These are phyloP conservation scores for Trypoxylus dichotomus DNA, from an alignment of 1,140 invertebrate genomes.

Conservation along the genomic window DNA sequence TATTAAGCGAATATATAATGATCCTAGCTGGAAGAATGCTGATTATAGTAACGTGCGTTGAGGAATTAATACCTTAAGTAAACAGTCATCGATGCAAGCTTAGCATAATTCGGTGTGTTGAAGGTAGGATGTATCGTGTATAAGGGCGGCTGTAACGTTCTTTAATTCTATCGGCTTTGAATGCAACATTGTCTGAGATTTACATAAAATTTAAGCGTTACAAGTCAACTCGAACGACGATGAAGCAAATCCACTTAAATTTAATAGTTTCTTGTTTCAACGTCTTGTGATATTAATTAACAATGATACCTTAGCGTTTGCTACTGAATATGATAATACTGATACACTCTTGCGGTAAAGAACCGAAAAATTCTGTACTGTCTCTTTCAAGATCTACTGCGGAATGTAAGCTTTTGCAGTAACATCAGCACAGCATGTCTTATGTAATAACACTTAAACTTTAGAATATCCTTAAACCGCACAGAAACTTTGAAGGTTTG, in stretches of 20 bases:
- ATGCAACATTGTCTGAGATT: slow-evolving; percentile 15
- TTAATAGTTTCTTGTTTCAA: not conserved
- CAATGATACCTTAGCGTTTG: too few relatives aligned
- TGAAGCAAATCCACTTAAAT: not conserved
- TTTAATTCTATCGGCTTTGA: slow-evolving; percentile 4
- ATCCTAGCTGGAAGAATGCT: not conserved
- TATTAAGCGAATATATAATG: slow-evolving; percentile 6
- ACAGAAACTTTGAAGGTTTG: too few relatives aligned
- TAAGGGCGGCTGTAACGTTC: not conserved
- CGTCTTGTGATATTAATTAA: not conserved
- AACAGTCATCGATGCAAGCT: slow-evolving; percentile 9
- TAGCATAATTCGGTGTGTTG: not conserved
- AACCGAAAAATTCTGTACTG: too few relatives aligned
- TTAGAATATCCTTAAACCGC: too few relatives aligned
- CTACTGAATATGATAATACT: too few relatives aligned
- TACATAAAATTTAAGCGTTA: slow-evolving; percentile 8
- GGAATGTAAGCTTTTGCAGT: too few relatives aligned
- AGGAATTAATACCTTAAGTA: slow-evolving; percentile 6
- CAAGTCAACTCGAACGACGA: not conserved
- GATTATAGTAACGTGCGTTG: not conserved
- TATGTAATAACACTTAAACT: too few relatives aligned
- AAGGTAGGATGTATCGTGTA: not conserved
- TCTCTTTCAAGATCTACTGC: too few relatives aligned
- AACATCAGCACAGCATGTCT: too few relatives aligned
- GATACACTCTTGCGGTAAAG: too few relatives aligned